These are phyloP conservation scores for Caradrina kadenii DNA, from an alignment of 2,888 invertebrate genomes.

Conservation along the genomic window DNA sequence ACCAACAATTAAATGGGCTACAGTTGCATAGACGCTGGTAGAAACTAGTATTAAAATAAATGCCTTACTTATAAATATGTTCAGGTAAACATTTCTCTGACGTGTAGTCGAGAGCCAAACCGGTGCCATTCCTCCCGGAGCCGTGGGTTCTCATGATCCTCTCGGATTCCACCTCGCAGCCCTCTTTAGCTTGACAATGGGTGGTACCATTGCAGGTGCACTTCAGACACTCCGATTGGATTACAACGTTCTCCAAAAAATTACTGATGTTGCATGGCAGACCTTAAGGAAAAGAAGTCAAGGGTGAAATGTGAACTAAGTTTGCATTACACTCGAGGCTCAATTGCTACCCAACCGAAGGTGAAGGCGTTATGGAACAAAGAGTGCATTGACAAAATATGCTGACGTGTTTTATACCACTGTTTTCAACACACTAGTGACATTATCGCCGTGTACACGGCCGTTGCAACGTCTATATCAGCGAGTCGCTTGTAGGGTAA, in stretches of 20 bases:
- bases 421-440: no score
- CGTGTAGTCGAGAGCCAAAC: constrained; percentile 55
- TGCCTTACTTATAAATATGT: constrained; percentile 74
- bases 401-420: no score
- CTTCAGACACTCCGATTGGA: constrained; percentile 62
- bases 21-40: no score
- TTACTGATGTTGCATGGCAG: constrained; percentile 39
- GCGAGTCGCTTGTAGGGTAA: no score
- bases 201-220: constrained; percentile 64
- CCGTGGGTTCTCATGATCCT: constrained; percentile 14
- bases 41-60: neutral
- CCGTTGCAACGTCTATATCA: no score
- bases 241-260: constrained; percentile 25
- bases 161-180: constrained; percentile 55
- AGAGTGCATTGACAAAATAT: no score
- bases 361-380: no score
- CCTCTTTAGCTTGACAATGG: constrained; percentile 56
- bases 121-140: constrained; percentile 35
- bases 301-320: no score
- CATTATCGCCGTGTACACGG: no score
- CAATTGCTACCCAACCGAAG: no score
- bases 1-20: no score
- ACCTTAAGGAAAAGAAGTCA: constrained; percentile 29
- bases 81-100: constrained; percentile 70
- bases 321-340: no score